Conservation (phyloP, 2,888 invertebrate species). For the Drosophila leonis region DNA sequence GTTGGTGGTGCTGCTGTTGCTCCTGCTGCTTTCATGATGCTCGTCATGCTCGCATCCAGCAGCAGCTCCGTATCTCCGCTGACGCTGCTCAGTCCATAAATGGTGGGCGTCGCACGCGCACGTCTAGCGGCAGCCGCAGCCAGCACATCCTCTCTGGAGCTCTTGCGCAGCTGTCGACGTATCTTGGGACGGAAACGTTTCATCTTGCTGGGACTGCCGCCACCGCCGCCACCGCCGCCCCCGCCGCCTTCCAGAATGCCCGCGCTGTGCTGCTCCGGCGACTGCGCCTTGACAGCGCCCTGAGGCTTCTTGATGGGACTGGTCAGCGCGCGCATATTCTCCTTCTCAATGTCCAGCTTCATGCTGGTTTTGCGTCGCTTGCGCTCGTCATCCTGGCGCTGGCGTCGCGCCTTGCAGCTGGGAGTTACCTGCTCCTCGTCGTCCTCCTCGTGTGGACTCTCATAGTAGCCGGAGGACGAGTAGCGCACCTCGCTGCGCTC, state of each 20-base stretch:
- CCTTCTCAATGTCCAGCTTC: constrained; percentile 90
- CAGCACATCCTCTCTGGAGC: constrained; percentile 82
- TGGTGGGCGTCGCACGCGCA: constrained; percentile 53
- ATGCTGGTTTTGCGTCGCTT: constrained; percentile 91
- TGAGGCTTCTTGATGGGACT: constrained; percentile 84
- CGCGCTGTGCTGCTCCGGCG: constrained; percentile 77
- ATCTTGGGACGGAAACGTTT: constrained; percentile 85
- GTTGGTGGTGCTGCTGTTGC: constrained; percentile 13
- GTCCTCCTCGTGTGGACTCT: constrained; percentile 90
- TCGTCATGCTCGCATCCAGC: constrained; percentile 74
- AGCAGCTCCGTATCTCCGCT: constrained; percentile 76
- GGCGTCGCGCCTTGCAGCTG: constrained; percentile 73
- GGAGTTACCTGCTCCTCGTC: constrained; percentile 68
- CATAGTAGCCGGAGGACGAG: constrained; percentile 91
- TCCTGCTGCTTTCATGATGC: constrained; percentile 17
- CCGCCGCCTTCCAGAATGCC: constrained; percentile 76
- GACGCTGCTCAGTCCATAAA: constrained; percentile 64
- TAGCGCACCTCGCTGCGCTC: constrained; percentile 89
- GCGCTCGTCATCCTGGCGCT: constrained; percentile 90
- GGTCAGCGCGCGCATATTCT: constrained; percentile 87
- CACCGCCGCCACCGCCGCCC: too few species aligned
- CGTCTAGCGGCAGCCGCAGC: constrained; percentile 71
- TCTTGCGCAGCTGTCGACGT: constrained; percentile 83
- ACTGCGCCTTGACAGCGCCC: constrained; percentile 49
- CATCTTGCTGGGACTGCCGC: constrained; percentile 84